phyloP scores from a whole-genome alignment of 2,888 invertebrate genomes.

The Hipparchia sbordonii region DNA sequence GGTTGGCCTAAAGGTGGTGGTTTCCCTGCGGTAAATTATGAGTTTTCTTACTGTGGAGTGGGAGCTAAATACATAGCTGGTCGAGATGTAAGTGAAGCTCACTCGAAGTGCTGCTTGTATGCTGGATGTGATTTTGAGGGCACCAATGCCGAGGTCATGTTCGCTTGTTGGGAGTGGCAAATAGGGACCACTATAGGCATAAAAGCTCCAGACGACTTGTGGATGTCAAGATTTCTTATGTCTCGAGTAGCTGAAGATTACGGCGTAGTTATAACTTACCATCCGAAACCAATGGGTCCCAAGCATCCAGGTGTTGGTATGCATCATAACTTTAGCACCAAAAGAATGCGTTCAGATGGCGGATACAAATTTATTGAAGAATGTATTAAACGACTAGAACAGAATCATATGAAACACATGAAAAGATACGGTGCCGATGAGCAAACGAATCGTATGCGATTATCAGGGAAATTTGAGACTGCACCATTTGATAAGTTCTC shows the following conservation, averaged over 20 bases:
- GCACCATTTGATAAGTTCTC: conserved; percentile 96
- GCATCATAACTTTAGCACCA: conserved; percentile 95
- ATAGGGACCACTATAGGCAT: conserved; percentile 95
- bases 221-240: conserved; percentile 92
- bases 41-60: conserved; percentile 94
- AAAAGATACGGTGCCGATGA: conserved; percentile 95
- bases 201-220: conserved; percentile 90
- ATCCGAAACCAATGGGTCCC: conserved; percentile 89
- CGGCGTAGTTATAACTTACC: conserved; percentile 86
- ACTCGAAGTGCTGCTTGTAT: conserved; percentile 91
- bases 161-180: conserved; percentile 95
- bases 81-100: conserved; percentile 95
- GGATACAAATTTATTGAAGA: conserved; percentile 89
- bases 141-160: conserved; percentile 99
- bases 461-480: conserved; percentile 97
- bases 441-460: conserved; percentile 94
- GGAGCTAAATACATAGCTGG: conserved; percentile 96
- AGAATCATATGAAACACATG: conserved; percentile 95
- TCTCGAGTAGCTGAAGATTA: conserved; percentile 94
- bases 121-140: conserved; percentile 96
- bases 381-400: conserved; percentile 95
- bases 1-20: conserved; percentile 97
- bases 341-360: conserved; percentile 91
- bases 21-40: conserved; percentile 94
- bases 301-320: conserved; percentile 95